These are phyloP conservation scores for Psittacula derbiana DNA, from an alignment of 2,797 vertebrate genomes.

Conservation along the genomic window DNA sequence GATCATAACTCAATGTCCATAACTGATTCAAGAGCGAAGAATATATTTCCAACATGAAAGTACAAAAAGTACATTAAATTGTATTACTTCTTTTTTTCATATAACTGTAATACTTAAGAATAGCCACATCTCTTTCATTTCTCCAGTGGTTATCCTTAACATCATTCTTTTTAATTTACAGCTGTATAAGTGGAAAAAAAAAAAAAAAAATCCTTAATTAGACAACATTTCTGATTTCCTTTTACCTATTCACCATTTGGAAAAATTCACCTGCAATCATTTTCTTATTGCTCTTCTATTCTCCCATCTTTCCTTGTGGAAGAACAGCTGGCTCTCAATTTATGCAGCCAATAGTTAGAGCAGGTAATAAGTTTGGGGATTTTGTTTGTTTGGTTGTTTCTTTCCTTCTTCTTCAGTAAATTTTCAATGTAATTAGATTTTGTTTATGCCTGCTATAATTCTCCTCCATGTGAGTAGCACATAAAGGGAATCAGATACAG, in stretches of 20 bases:
- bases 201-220: not conserved
- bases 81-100: not conserved
- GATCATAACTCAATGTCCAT: not conserved
- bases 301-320: not conserved
- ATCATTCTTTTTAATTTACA: not conserved
- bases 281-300: not conserved
- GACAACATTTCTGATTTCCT: not conserved
- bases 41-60: not conserved
- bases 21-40: not conserved
- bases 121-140: not conserved
- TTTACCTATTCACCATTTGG: not conserved
- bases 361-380: not conserved
- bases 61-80: not conserved
- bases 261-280: not conserved
- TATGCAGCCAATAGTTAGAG: not conserved
- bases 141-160: not conserved
- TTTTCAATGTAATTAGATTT: not conserved
- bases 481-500: slow-evolving; percentile 12
- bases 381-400: not conserved
- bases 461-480: not conserved
- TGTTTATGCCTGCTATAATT: not conserved
- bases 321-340: not conserved
- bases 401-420: not conserved
- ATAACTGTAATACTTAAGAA: not conserved
- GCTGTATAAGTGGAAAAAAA: not conserved